Conservation (phyloP, 2,888 invertebrate species). For the Lypha dubia region DNA sequence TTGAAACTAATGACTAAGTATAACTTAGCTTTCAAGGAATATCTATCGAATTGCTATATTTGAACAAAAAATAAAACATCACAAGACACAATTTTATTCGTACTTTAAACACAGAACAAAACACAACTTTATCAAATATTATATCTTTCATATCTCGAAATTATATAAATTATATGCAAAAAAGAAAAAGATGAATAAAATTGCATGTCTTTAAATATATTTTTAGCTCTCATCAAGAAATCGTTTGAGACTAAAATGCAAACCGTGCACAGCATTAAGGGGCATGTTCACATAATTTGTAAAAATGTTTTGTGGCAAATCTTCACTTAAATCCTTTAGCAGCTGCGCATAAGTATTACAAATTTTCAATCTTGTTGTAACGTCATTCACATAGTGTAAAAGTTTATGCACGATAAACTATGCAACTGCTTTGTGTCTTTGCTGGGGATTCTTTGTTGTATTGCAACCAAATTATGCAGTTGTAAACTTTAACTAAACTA, state of each 20-base stretch:
- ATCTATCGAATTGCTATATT: too few relatives aligned
- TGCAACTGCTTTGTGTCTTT: slow-evolving; percentile 15
- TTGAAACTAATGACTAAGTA: too few relatives aligned
- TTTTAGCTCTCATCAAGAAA: slow-evolving; percentile 17
- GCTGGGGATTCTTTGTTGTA: not conserved
- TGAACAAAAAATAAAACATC: too few relatives aligned
- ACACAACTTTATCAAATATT: not conserved
- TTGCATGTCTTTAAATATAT: slow-evolving; percentile 5
- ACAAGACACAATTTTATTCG: too few relatives aligned
- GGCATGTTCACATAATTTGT: not conserved
- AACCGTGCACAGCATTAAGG: not conserved
- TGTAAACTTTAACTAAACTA: slow-evolving; percentile 5
- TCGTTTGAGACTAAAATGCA: not conserved
- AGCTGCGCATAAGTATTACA: slow-evolving; percentile 28
- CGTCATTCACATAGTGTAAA: slow-evolving; percentile 10
- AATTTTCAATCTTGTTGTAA: slow-evolving; percentile 43
- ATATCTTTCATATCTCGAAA: not conserved
- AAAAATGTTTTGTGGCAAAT: not conserved
- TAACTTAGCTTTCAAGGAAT: too few relatives aligned
- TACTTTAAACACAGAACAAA: not conserved
- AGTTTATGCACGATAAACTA: slow-evolving; percentile 1
- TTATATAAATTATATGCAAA: not conserved
- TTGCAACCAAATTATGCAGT: slow-evolving; percentile 4
- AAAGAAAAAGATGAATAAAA: not conserved
- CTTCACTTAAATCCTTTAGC: not conserved